These are phyloP conservation scores for Stegostoma tigrinum DNA, from an alignment of 2,113 vertebrate species.

Conservation along the genomic window DNA sequence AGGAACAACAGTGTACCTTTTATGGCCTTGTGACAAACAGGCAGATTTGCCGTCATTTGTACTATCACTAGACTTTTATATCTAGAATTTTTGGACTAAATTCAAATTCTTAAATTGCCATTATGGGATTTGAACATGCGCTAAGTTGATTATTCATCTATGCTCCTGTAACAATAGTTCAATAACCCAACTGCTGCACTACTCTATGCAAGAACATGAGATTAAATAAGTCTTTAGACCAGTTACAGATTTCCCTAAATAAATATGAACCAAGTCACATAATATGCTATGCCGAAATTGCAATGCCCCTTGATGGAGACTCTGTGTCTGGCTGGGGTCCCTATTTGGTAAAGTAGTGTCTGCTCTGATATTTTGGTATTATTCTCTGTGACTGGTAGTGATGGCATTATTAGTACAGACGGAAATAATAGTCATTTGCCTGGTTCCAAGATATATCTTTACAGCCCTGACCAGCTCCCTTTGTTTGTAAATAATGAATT, in stretches of 20 bases:
- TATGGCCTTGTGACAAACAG: neutral
- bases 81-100: neutral
- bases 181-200: neutral
- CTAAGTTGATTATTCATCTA: neutral
- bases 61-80: neutral
- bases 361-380: neutral
- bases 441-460: neutral
- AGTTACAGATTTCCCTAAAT: neutral
- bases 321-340: neutral
- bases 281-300: neutral
- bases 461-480: neutral
- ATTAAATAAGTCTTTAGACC: neutral
- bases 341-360: neutral
- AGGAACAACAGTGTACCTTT: neutral
- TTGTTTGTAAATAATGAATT: neutral
- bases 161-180: neutral
- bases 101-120: neutral
- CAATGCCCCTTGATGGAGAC: neutral
- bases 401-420: neutral
- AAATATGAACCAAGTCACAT: neutral
- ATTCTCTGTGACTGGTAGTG: neutral
- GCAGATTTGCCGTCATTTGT: neutral
- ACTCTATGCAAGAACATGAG: neutral
- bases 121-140: neutral
- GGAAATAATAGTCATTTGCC: neutral